Evolutionary conservation across 2,888 invertebrate genomes (phyloP), one percentile per base, ranked within the genome.

Genomic region (Aleiodes alternator): DNA sequence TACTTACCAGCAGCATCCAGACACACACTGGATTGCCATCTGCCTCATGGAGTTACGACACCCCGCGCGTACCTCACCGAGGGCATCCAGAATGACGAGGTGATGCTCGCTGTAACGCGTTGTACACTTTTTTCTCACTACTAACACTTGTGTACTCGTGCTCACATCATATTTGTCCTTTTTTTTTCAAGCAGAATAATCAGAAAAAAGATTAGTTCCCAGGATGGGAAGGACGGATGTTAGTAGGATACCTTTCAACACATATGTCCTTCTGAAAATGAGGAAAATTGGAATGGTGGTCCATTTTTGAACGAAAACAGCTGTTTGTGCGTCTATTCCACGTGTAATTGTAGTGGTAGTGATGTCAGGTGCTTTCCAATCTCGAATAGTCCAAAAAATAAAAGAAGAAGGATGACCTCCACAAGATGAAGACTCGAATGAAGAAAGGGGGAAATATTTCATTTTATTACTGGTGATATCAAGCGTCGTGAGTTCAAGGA

Each of bases 21-120:
- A 48, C 70, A 75, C 56, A 56, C 68, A 73, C 69, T 38, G 82
- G 82, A 83, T 84, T 81, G 81, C 84, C 86, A 86, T 86, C 85
- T 85, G 85, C 82, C 80, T 73, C 75, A 80, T 78, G 76, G 79
- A 84, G 80, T 86, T 85, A 86, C 85, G 82, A 85, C 84, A 85
- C 79, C 55, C 69, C 55, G 48, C 53, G 50, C 29, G 55, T 61
- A 69, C 55, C 59, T 29, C 59, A n/a, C 59, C 29, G 48, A 23
- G 48, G 38, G 31, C 57, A 48, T 43, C 48, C 50, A 29, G 9
- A 48, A 68, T 68, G 68, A 68, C 68, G 57, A 70, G 57, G 50
- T 73, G 68, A 73, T 73, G 73, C 56, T 50, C 51, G 51, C 53
- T 29, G 68, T 51, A 14, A 50, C 64, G 64, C 64, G 48, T 64